These are phyloP conservation scores for Tetramorium alpestre DNA, from an alignment of 1,140 invertebrate genomes.

Conservation along the genomic window DNA sequence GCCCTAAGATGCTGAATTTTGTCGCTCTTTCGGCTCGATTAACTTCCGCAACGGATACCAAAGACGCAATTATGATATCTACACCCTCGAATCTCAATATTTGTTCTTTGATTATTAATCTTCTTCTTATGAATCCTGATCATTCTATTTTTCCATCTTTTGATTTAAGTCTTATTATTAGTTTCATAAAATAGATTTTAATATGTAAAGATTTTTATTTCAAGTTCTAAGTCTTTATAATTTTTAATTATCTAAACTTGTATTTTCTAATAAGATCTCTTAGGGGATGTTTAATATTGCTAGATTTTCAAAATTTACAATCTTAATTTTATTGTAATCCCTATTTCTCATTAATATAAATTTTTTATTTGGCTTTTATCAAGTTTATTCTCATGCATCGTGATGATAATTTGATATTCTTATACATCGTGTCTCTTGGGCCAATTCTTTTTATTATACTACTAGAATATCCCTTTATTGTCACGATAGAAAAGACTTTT, in stretches of 20 bases:
- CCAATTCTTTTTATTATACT: background rate
- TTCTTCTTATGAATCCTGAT: background rate
- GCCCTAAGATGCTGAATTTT: constrained; percentile 9
- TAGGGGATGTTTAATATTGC: background rate
- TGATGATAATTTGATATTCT: background rate
- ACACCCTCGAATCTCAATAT: background rate
- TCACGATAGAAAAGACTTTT: background rate
- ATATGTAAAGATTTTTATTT: background rate
- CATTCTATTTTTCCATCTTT: background rate
- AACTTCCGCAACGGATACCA: background rate
- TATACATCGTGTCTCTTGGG: background rate
- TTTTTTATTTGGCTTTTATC: background rate
- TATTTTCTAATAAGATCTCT: background rate
- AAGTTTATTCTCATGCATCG: background rate
- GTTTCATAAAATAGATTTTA: background rate
- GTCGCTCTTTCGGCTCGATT: constrained; percentile 22
- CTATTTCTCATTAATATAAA: no score
- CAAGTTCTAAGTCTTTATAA: background rate
- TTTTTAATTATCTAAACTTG: background rate
- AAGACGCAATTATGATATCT: background rate
- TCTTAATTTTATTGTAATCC: background rate
- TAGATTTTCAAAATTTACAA: background rate
- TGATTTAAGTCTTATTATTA: background rate
- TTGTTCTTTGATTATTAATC: background rate
- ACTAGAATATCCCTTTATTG: background rate